phyloP scores from a whole-genome alignment of 2,888 invertebrate genomes.

The Temnothorax ravouxi region DNA sequence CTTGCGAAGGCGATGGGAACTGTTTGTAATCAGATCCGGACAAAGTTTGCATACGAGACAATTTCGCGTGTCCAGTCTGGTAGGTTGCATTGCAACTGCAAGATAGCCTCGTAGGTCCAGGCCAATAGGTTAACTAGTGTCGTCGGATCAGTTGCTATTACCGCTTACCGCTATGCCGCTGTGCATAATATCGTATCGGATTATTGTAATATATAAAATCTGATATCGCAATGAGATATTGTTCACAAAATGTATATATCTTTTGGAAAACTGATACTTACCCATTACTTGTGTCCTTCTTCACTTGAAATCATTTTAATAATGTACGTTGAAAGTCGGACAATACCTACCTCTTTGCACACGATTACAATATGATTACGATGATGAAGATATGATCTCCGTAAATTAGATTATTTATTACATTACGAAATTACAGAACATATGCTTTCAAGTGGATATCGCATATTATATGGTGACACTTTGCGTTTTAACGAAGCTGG shows the following conservation, averaged over 20 bases:
- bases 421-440: neutral
- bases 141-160: constrained; percentile 26
- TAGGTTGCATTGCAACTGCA: constrained; percentile 25
- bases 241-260: neutral
- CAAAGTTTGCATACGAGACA: constrained; percentile 41
- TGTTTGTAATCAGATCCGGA: constrained; percentile 40
- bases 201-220: neutral
- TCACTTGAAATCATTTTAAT: neutral
- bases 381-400: neutral
- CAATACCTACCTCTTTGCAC: neutral
- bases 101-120: constrained; percentile 44
- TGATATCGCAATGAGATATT: neutral
- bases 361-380: neutral
- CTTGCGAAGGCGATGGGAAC: neutral
- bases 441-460: neutral
- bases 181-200: neutral
- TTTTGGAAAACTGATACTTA: neutral
- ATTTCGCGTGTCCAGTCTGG: constrained; percentile 25
- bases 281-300: no score
- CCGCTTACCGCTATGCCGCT: neutral
- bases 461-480: neutral
- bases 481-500: neutral
- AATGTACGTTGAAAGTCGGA: neutral
- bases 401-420: neutral
- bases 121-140: constrained; percentile 42